Evolutionary conservation across 1,140 invertebrate species (phyloP), one percentile per base, ranked within the genome.

Genomic region (Dolichoris vasculosae): DNA sequence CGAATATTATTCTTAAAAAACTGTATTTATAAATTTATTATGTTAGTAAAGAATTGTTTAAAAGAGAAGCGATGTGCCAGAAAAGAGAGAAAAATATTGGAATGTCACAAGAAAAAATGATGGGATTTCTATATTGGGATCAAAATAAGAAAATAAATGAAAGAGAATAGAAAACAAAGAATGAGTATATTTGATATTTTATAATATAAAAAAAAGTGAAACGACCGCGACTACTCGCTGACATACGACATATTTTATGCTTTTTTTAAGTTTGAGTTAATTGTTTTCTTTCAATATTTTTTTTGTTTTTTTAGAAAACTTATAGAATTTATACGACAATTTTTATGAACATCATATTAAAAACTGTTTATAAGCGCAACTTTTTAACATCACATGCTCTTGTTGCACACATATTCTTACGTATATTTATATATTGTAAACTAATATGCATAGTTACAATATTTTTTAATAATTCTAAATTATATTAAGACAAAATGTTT

Each of bases 311-410:
- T n/a, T n/a, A 55, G n/a, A 30, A 82, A 82, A 77, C 20, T 82
- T 32, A 38, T 64, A 73, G 87, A 88, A 88, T 82, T 38, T 13
- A 83, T 87, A 87, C 84, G 84, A 81, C 79, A 89, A 90, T 88
- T 86, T 89, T 2, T 7, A 71, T 6, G 32, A 1, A 20, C 23
- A 15, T 40, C 83, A 89, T 91, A 90, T 73, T 82, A n/a, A 32
- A 59, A 82, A 73, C n/a, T 67, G 17, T 59, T 73, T 75, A 32
- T 20, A 71, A 46, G 35, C 32, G 8, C 3, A 91, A 88, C 89
- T 63, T 83, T 26, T 76, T 26, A 46, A 26, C 38, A 64, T 91
- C 89, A 90, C 89, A 90, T 91, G 88, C 89, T 90, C 89, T 91
- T 88, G 86, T 82, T 89, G 88, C 88, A 88, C 86, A 88, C 86